Base-by-base conservation (phyloP, 1,140 invertebrate species). In the Trinorchestia longiramus region DNA sequence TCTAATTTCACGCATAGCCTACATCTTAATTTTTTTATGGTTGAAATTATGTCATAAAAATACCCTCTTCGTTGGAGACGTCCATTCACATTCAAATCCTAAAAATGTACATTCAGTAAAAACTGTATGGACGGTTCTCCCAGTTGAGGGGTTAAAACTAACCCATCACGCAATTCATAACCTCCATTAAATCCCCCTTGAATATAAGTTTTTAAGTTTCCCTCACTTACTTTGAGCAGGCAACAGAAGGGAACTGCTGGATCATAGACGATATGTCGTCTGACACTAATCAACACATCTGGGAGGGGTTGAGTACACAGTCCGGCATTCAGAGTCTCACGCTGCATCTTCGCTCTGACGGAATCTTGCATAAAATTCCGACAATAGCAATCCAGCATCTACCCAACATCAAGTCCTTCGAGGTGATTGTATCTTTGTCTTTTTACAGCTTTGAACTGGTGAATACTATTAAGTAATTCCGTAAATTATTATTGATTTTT, bases 301-400 rank as follows among this genome's bases (percentile, higher is more conserved):
- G 98, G 98, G 97, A 97, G 3, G 97, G 97, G 92, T 98, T 98
- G 97, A 97, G 97, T 17, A 98, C 98, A 8, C 98, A 98, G 97
- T 98, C 98, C n/a, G 97, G 98, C 96, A 97, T 98, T 95, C 97
- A 98, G 97, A 98, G 98, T 97, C 97, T 98, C 92, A 98, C 98
- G 96, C 98, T 98, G 96, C 98, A 98, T 97, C 98, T 98, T 17
- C 98, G 98, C 94, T 97, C 98, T 42, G 98, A 98, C 96, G 98
- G 98, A 8, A 98, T 97, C 23, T 97, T 98, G 43, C 96, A 96
- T 44, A 98, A 98, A 97, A 98, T 98, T 92, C 98, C 98, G 0
- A 98, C 98, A 0, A 98, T 98, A 97, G 98, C 98, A 43, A 97
- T 98, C 36, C 97, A 97, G 47, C 98, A 98, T 96, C 97, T 98